phyloP scores from a whole-genome alignment of 2,113 vertebrate genomes.

The Macquaria ambigua region DNA sequence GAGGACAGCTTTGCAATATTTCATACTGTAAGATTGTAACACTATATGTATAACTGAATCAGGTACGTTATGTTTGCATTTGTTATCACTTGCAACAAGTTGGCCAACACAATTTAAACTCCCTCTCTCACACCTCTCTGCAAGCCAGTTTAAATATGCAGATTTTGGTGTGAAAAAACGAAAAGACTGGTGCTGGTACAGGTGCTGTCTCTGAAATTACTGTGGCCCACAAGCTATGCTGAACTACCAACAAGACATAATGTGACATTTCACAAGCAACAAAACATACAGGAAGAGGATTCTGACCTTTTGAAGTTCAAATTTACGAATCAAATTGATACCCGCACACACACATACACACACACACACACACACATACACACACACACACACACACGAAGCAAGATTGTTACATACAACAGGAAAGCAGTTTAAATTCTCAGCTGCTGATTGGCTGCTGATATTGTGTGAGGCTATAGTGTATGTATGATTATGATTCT shows the following conservation, averaged over 20 bases:
- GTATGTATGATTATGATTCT: background rate
- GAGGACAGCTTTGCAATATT: background rate
- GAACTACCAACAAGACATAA: constrained; percentile 60
- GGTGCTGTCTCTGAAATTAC: constrained; percentile 45
- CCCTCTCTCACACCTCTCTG: background rate
- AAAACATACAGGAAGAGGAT: constrained; percentile 59
- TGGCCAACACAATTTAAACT: background rate
- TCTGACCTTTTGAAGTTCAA: constrained; percentile 74
- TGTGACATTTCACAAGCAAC: constrained; percentile 75
- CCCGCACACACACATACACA: constrained; percentile 11
- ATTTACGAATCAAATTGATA: constrained; percentile 55
- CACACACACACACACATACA: constrained; percentile 12
- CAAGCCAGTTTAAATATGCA: constrained; percentile 25
- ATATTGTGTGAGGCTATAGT: background rate
- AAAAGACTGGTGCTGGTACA: background rate
- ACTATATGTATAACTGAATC: background rate
- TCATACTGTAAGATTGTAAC: background rate
- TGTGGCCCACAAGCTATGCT: constrained; percentile 30
- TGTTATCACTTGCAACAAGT: background rate
- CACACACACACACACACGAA: constrained; percentile 27
- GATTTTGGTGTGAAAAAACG: background rate
- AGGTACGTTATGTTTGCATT: background rate
- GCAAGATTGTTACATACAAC: background rate
- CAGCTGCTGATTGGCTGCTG: background rate
- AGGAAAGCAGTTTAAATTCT: background rate